phyloP scores from a whole-genome alignment of 2,888 invertebrate species.

The Chironomus tentans region DNA sequence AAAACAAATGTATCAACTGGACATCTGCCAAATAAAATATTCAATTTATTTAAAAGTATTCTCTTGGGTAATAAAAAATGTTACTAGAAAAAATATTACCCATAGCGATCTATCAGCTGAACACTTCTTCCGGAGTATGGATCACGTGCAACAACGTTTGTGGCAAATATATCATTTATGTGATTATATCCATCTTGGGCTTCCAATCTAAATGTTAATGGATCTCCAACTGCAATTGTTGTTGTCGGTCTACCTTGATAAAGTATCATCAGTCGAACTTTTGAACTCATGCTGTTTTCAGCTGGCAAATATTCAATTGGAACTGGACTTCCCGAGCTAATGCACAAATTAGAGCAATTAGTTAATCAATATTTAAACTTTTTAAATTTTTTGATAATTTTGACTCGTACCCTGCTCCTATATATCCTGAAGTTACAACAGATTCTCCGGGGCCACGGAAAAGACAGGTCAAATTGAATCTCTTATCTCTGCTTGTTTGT shows the following conservation, averaged over 20 bases:
- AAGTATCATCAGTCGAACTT: slow-evolving; percentile 70
- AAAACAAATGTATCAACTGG: slow-evolving; percentile 88
- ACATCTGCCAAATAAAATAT: slow-evolving; percentile 49
- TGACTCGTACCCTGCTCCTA: slow-evolving; percentile 71
- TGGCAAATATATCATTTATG: slow-evolving; percentile 82
- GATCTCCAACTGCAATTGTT: slow-evolving; percentile 88
- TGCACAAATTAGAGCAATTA: slow-evolving; percentile 37
- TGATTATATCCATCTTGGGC: slow-evolving; percentile 84
- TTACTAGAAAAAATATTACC: slow-evolving; percentile 48
- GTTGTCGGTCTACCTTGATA: slow-evolving; percentile 88
- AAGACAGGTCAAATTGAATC: slow-evolving; percentile 86
- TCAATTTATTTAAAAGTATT: neutral
- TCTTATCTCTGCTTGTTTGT: slow-evolving; percentile 80
- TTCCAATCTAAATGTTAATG: slow-evolving; percentile 78
- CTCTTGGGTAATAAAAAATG: neutral
- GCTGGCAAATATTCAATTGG: slow-evolving; percentile 88
- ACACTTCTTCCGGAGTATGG: slow-evolving; percentile 86
- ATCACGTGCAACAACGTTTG: slow-evolving; percentile 85
- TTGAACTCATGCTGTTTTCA: slow-evolving; percentile 81
- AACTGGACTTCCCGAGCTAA: slow-evolving; percentile 82
- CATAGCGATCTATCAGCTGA: slow-evolving; percentile 79
- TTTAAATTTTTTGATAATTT: neutral
- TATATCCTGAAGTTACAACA: slow-evolving; percentile 85
- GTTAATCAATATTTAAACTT: neutral
- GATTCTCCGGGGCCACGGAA: slow-evolving; percentile 88